Evolutionary conservation across 2,888 invertebrate species (phyloP).

Genomic region (Sphaeridia pumilis): DNA sequence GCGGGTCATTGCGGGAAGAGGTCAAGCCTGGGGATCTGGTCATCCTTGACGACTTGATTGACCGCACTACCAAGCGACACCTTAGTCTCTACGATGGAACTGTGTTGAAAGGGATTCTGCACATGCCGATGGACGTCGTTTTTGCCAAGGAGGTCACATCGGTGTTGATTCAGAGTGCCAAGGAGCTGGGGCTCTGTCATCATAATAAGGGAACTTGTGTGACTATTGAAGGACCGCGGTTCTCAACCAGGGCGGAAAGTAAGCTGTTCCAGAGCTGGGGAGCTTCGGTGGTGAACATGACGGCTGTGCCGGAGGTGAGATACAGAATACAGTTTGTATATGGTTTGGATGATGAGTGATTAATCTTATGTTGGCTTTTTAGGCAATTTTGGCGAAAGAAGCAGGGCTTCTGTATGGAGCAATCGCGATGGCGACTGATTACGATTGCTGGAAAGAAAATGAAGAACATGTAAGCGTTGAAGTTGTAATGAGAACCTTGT

Average conservation of each 20-base stretch:
- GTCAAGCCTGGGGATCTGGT: slow-evolving; percentile 82
- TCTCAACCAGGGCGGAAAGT: slow-evolving; percentile 87
- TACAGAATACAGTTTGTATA: no score
- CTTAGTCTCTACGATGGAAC: slow-evolving; percentile 81
- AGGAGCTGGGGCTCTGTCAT: slow-evolving; percentile 47
- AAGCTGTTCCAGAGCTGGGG: slow-evolving; percentile 47
- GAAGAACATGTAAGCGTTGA: slow-evolving; percentile 56
- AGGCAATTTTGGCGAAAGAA: slow-evolving; percentile 88
- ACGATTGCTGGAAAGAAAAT: slow-evolving; percentile 85
- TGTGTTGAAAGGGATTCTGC: slow-evolving; percentile 52
- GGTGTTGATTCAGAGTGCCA: slow-evolving; percentile 55
- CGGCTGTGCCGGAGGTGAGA: slow-evolving; percentile 82
- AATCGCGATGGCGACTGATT: slow-evolving; percentile 93
- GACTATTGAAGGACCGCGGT: slow-evolving; percentile 79
- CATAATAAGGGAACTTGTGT: slow-evolving; percentile 61
- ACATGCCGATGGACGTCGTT: slow-evolving; percentile 83
- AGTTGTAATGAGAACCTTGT: slow-evolving; percentile 66
- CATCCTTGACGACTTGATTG: slow-evolving; percentile 61
- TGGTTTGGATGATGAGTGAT: no score
- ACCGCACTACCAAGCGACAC: slow-evolving; percentile 49
- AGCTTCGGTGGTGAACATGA: slow-evolving; percentile 78
- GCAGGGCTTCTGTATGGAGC: slow-evolving; percentile 83
- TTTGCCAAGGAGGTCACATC: slow-evolving; percentile 64
- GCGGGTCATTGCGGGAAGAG: slow-evolving; percentile 78
- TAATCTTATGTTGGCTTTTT: slow-evolving; percentile 21